Evolutionary conservation across 2,113 vertebrate genomes (phyloP), one percentile per base, ranked within the genome.

Genomic region (Arvicanthis niloticus): DNA sequence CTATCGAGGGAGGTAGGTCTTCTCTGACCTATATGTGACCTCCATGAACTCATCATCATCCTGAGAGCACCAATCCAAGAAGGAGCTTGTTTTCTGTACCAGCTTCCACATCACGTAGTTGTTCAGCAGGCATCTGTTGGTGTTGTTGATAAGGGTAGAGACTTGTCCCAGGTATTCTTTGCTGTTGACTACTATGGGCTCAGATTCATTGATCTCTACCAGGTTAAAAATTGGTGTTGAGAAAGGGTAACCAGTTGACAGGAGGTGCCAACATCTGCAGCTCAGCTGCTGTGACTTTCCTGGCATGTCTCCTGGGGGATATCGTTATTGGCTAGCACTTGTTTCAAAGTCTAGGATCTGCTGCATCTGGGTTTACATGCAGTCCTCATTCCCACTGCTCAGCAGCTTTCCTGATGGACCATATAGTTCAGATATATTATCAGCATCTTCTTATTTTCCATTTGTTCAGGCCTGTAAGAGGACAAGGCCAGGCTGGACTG

Each of bases 101-200:
- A 99, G 99, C 95, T 99, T 99, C 99, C 99, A 99, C 77, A 99
- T 99, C 99, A 99, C 99, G 98, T 99, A 99, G 98, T 99, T 99
- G 98, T 99, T 99, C 89, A 99, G 98, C 9, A 99, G 97, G 94
- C 99, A 99, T 97, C 98, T 99, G 98, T 99, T 99, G 0, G 99
- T 99, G 95, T 78, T 98, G 68, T 93, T 98, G 98, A 99, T 99
- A 98, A 99, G 99, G 51, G 98, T 81, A 1, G 99, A 99, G 29
- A 99, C 99, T 93, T 99, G 99, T 95, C 98, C 97, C 26, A 99
- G 99, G 98, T 99, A 99, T 82, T 99, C 99, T 89, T 98, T 99
- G 97, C 99, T 99, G 0, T 99, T 99, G 94, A 99, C 99, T 89
- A 99, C 99, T 0, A 99, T 98, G 0, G 99, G 99, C 98, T 99